Conservation (phyloP, 1,140 invertebrate species). For the Ceratina australensis region DNA sequence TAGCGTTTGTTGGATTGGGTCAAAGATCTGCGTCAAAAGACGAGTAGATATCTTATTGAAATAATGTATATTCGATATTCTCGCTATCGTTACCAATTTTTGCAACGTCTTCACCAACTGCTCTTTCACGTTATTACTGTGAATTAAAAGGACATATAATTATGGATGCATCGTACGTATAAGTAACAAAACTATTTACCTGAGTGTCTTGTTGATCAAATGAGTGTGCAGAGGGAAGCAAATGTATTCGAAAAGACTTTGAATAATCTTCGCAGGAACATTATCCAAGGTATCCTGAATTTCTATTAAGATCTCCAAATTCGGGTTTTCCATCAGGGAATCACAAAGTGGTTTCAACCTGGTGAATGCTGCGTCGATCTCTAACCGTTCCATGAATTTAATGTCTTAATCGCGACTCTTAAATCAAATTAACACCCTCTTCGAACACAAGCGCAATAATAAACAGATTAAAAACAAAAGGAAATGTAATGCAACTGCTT, state of each 20-base stretch:
- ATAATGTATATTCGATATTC: conserved; percentile 75
- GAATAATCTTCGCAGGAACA: conserved; percentile 73
- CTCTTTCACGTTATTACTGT: conserved; percentile 75
- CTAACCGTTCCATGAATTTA: conserved; percentile 48
- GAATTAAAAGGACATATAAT: conserved; percentile 45
- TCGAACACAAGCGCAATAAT: no score
- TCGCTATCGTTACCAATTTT: conserved; percentile 74
- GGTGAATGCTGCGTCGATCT: conserved; percentile 71
- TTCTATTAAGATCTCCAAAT: conserved; percentile 66
- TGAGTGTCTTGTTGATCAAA: conserved; percentile 74
- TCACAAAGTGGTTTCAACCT: conserved; percentile 80
- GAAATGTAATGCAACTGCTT: no score
- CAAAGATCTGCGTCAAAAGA: conserved; percentile 78
- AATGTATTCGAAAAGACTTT: conserved; percentile 79
- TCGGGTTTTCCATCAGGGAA: conserved; percentile 76
- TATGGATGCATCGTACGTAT: neutral
- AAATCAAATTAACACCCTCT: no score
- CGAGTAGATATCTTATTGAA: conserved; percentile 78
- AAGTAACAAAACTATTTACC: conserved; percentile 76
- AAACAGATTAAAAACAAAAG: no score
- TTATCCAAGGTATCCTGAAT: conserved; percentile 68
- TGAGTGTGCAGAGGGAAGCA: conserved; percentile 79
- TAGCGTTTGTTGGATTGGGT: conserved; percentile 75
- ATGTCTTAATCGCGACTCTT: no score
- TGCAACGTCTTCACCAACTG: conserved; percentile 76